Conservation (phyloP, 2,888 invertebrate species). For the Dryobotodes eremita region DNA sequence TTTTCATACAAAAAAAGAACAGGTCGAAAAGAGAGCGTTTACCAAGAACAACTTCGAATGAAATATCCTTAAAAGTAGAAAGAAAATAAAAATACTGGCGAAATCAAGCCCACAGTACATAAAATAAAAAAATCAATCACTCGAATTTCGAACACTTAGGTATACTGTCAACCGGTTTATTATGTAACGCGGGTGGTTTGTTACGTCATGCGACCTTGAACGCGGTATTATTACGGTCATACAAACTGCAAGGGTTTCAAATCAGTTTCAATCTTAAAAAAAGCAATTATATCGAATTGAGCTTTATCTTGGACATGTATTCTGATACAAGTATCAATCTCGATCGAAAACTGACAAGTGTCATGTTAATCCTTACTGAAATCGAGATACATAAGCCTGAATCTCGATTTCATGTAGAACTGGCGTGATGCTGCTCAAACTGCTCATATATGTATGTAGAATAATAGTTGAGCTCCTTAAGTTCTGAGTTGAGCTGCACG, state of each 20-base stretch:
- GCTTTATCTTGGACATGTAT: not conserved
- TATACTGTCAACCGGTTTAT: conserved; percentile 56
- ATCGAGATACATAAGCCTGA: not conserved
- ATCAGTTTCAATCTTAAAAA: conserved; percentile 37
- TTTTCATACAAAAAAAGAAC: not conserved
- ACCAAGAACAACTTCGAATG: conserved; percentile 23
- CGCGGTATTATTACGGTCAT: conserved; percentile 46
- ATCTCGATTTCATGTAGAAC: not conserved
- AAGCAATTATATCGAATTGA: not conserved
- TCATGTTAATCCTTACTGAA: not conserved
- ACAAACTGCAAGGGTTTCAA: conserved; percentile 57
- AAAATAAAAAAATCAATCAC: conserved; percentile 31
- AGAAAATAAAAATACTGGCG: conserved; percentile 28
- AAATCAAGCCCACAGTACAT: conserved; percentile 13
- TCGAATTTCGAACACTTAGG: conserved; percentile 47
- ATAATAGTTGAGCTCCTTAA: too few species aligned
- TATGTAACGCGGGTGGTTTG: conserved; percentile 61
- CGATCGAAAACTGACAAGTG: conserved; percentile 5
- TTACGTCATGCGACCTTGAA: conserved; percentile 69
- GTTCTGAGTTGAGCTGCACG: too few species aligned
- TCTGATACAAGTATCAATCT: not conserved
- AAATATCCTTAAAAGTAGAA: conserved; percentile 29
- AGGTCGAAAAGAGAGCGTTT: conserved; percentile 11
- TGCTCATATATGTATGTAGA: too few species aligned
- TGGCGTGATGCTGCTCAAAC: not conserved